Percentiles rank a stretch among this genome's conserved stretches.
These are phyloP conservation scores for Zelostemma sp. DNA, from an alignment of 1,140 invertebrate genomes.

Conservation along the genomic window DNA sequence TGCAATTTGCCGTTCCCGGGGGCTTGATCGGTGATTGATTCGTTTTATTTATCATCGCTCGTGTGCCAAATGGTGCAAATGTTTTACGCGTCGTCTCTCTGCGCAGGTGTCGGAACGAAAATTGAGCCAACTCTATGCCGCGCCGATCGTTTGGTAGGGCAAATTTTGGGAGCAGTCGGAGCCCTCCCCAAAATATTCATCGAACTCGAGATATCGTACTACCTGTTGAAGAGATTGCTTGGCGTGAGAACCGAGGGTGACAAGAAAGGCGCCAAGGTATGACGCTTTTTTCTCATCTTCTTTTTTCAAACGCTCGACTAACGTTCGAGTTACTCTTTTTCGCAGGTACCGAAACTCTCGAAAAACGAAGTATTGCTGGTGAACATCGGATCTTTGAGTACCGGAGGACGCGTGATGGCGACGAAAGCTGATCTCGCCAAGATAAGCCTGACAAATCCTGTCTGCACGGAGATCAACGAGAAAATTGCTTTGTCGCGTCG, in stretches of 20 bases:
- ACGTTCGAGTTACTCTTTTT: constrained; percentile 4
- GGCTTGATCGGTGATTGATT: constrained; percentile 86
- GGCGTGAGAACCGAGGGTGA: constrained; percentile 99
- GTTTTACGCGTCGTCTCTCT: not conserved
- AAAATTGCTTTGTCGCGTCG: constrained; percentile 98
- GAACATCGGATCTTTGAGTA: constrained; percentile 99
- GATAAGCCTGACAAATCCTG: constrained; percentile 96
- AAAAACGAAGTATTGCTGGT: constrained; percentile 86
- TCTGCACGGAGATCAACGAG: constrained; percentile 98
- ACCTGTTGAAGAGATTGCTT: constrained; percentile 92
- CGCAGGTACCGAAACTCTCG: constrained; percentile 74
- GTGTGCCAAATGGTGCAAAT: not conserved
- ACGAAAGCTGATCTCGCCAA: constrained; percentile 98
- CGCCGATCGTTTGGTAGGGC: constrained; percentile 97
- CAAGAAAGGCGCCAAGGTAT: constrained; percentile 97
- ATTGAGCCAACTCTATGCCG: constrained; percentile 98
- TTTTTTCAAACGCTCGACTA: too few relatives aligned
- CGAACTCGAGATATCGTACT: constrained; percentile 98
- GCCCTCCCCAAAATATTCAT: constrained; percentile 97
- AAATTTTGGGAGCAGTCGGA: constrained; percentile 97
- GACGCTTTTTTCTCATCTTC: too few relatives aligned
- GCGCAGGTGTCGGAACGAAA: constrained; percentile 94
- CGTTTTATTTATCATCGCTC: constrained; percentile 1
- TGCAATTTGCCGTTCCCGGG: constrained; percentile 98
- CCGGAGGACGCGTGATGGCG: constrained; percentile 95